Evolutionary conservation across 2,113 vertebrate species (phyloP).

Genomic region (Etheostoma cragini): DNA sequence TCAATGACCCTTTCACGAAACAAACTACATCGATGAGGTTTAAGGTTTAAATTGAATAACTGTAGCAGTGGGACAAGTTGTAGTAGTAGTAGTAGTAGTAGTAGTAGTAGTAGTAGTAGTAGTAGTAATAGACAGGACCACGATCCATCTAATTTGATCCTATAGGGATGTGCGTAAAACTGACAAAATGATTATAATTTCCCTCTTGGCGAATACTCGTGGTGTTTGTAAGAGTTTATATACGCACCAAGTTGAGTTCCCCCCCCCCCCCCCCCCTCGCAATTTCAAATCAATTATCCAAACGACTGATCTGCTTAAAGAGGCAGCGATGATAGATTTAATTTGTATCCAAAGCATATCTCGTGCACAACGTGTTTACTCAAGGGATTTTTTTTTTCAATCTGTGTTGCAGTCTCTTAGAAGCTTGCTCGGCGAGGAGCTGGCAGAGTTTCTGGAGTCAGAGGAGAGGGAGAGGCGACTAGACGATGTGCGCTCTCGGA

Average conservation of each 20-base stretch:
- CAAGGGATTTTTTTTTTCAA: constrained; percentile 16
- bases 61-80: background rate
- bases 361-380: constrained; percentile 8
- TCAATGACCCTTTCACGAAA: background rate
- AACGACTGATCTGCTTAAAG: constrained; percentile 24
- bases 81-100: too few species aligned
- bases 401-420: constrained; percentile 82
- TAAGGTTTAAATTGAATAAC: background rate
- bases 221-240: constrained; percentile 4
- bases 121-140: background rate
- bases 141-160: background rate
- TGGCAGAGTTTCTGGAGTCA: constrained; percentile 84
- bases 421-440: constrained; percentile 86
- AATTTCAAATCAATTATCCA: constrained; percentile 4
- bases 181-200: background rate
- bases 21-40: background rate
- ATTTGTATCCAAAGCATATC: background rate
- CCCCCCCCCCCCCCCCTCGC: too few species aligned
- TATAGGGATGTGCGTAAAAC: constrained; percentile 2
- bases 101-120: too few species aligned
- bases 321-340: background rate
- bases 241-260: background rate
- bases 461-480: constrained; percentile 82
- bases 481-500: constrained; percentile 82
- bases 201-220: background rate